Conservation (phyloP, 1,140 invertebrate species). For the Zaprionus capensis region DNA sequence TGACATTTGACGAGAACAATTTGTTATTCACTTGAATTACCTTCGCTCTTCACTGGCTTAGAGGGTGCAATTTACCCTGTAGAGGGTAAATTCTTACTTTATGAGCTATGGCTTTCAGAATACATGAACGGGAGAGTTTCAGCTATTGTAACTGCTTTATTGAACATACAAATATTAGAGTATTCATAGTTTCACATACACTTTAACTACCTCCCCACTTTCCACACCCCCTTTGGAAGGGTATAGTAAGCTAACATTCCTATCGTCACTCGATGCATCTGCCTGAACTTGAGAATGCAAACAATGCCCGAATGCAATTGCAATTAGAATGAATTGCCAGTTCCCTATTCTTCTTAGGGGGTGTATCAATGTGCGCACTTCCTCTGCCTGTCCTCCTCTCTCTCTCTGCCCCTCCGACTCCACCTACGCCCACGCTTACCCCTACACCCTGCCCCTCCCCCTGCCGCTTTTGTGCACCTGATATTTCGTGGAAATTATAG, state of each 20-base stretch:
- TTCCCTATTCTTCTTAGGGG: conserved; percentile 7
- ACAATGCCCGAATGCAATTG: background rate
- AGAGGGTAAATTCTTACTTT: no score
- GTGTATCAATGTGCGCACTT: background rate
- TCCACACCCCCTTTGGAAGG: background rate
- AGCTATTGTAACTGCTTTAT: no score
- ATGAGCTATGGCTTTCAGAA: no score
- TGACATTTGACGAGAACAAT: no score
- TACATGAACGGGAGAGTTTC: no score
- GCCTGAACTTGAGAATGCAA: conserved; percentile 29
- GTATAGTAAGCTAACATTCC: conserved; percentile 7
- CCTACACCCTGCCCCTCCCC: background rate
- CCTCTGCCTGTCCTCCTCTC: no score
- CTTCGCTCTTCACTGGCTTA: background rate
- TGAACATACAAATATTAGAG: no score
- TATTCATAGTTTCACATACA: no score
- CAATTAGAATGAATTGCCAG: conserved; percentile 56
- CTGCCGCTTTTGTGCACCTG: conserved; percentile 6
- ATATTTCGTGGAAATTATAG: conserved; percentile 32
- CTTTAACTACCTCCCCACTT: background rate
- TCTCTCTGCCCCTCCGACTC: background rate
- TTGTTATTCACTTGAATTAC: no score
- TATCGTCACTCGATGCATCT: background rate
- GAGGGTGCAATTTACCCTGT: no score
- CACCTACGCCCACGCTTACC: no score